Conservation (phyloP, 2,797 vertebrate genomes). For the Pelodytes ibericus region DNA sequence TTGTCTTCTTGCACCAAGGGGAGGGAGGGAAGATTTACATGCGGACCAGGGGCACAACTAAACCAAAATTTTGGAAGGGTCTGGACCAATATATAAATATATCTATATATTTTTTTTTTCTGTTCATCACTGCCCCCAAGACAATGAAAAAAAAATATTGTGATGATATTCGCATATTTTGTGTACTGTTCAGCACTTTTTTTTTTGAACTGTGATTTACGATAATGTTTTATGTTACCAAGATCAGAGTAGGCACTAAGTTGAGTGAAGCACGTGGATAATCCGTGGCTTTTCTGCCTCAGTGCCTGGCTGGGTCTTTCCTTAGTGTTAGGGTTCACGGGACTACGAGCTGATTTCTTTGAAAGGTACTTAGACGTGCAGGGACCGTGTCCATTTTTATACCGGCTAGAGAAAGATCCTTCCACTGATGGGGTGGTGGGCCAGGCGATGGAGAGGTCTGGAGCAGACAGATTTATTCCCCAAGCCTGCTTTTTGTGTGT, state of each 20-base stretch:
- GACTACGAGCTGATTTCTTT: slow-evolving; percentile 33
- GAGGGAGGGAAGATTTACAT: slow-evolving; percentile 52
- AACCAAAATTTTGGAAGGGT: slow-evolving; percentile 49
- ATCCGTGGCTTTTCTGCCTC: slow-evolving; percentile 22
- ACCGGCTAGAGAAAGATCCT: not conserved
- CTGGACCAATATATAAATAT: slow-evolving; percentile 43
- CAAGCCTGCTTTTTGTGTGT: too few species aligned
- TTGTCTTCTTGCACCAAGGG: slow-evolving; percentile 54
- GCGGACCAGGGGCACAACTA: slow-evolving; percentile 53
- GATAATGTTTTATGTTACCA: slow-evolving; percentile 39
- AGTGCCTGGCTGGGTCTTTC: slow-evolving; percentile 42
- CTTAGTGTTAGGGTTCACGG: slow-evolving; percentile 16
- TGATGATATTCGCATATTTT: slow-evolving; percentile 38
- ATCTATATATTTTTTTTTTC: slow-evolving; percentile 16
- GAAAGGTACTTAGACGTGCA: slow-evolving; percentile 31
- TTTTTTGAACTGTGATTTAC: slow-evolving; percentile 54
- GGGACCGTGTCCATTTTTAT: not conserved
- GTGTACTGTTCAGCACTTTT: slow-evolving; percentile 56
- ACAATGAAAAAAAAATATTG: slow-evolving; percentile 38
- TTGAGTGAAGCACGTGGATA: slow-evolving; percentile 3
- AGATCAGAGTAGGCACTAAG: slow-evolving; percentile 45
- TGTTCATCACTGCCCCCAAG: slow-evolving; percentile 34
- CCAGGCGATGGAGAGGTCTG: not conserved
- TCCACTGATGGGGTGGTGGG: not conserved
- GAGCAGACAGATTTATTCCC: slow-evolving; percentile 22